Conservation (phyloP, 2,888 invertebrate genomes). For the Sarcophaga variegata region DNA sequence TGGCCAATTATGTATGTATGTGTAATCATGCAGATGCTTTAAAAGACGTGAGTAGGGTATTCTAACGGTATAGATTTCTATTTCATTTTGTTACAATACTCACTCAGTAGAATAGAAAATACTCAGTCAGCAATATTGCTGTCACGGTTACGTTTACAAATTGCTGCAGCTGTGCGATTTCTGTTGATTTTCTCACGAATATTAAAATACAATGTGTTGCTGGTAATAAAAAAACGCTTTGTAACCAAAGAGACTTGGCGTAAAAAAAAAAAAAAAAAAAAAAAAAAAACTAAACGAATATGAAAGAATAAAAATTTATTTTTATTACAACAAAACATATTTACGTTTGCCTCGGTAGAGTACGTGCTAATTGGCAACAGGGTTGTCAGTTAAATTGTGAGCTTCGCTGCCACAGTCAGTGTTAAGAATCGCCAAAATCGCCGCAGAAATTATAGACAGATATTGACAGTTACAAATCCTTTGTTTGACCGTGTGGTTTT, state of each 20-base stretch:
- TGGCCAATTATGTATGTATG: too few relatives aligned
- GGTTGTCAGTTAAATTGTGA: too few relatives aligned
- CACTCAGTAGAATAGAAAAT: neutral
- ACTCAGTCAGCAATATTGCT: constrained; percentile 26
- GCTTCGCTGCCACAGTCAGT: too few relatives aligned
- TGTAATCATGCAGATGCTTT: too few relatives aligned
- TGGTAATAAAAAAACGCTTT: constrained; percentile 46
- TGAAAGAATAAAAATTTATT: constrained; percentile 9
- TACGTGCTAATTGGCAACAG: too few relatives aligned
- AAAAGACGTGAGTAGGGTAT: neutral
- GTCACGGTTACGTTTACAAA: constrained; percentile 1
- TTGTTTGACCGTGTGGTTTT: neutral
- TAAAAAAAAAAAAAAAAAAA: constrained; percentile 1
- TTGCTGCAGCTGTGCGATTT: constrained; percentile 55
- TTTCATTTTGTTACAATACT: constrained; percentile 15
- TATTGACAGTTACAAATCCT: neutral
- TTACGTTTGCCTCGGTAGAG: too few relatives aligned
- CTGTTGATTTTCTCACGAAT: constrained; percentile 67
- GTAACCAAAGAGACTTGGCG: neutral
- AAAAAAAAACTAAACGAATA: neutral
- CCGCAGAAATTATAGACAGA: neutral
- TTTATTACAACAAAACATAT: constrained; percentile 53
- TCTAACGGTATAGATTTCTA: constrained; percentile 1
- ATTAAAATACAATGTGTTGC: constrained; percentile 63
- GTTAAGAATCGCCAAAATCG: too few relatives aligned